Evolutionary conservation across 2,888 invertebrate species (phyloP), one percentile per base, ranked within the genome.

Genomic region (Sphaerophoria rueppellii): DNA sequence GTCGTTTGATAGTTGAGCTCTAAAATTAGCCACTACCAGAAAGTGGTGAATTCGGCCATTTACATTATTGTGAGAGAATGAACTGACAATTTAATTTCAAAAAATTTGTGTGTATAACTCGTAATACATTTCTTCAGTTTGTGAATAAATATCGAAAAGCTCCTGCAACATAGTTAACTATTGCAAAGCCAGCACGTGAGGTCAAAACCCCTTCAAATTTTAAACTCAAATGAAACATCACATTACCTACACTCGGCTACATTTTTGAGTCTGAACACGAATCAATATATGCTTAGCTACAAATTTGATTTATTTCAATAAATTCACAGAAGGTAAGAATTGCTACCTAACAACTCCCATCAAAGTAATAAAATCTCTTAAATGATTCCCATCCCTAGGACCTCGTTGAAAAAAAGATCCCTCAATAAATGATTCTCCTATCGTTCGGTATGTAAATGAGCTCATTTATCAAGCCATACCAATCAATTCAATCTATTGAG

Each of bases 401-500:
- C n/a, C 40, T 12, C 50, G 9, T 14, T 3, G 16, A 54, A 34
- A 67, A 40, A 24, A 52, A 37, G 52, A 52, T n/a, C 54, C 24
- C n/a, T 4, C 24, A 52, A 67, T 67, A 67, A 67, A 67, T 67
- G 52, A 48, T 52, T 48, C 34, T 14, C 34, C 50, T 65, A 65
- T 65, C 65, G 35, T 67, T 67, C 40, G 54, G n/a, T 67, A 67
- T 67, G 67, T 54, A 67, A 67, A 67, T 67, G 67, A 54, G 67
- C 67, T 67, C 67, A 67, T 67, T 54, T 67, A 67, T 67, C 67
- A 67, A 54, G 54, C 24, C 16, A 67, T 7, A 54, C 40, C 67
- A 54, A 67, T 67, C 67, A 67, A 67, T 67, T 54, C 54, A 67
- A 67, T 54, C 67, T 67, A 54, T 67, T 67, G 67, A 67, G 40